phyloP scores from a whole-genome alignment of 2,113 vertebrate genomes.

The Grallaria varia region DNA sequence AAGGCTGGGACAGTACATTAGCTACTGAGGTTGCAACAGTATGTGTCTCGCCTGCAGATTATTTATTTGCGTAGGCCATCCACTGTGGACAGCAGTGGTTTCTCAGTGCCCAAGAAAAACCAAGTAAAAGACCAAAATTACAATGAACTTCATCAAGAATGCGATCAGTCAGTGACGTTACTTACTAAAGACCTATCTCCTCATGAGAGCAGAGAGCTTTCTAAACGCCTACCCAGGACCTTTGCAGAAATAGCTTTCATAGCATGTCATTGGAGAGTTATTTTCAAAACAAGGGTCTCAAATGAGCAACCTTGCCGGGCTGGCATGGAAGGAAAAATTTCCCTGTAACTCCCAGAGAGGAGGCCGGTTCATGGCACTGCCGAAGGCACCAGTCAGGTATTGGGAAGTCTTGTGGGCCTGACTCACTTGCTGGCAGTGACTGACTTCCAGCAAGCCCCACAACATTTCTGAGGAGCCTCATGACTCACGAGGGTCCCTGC shows the following conservation, averaged over 20 bases:
- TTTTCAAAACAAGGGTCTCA: background rate
- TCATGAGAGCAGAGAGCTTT: background rate
- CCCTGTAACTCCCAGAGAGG: background rate
- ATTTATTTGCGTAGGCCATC: background rate
- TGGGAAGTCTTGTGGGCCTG: background rate
- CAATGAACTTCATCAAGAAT: background rate
- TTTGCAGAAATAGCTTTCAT: background rate
- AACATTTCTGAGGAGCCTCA: background rate
- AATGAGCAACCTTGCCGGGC: background rate
- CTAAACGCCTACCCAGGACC: background rate
- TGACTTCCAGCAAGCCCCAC: background rate
- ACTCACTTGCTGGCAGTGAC: background rate
- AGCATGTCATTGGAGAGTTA: background rate
- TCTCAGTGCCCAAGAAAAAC: background rate
- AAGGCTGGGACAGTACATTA: background rate
- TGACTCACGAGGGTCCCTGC: background rate
- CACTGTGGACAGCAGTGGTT: background rate
- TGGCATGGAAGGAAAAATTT: fast-evolving
- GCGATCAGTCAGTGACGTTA: background rate
- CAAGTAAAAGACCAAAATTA: background rate
- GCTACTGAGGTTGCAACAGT: background rate
- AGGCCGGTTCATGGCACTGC: background rate
- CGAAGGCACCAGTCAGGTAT: background rate
- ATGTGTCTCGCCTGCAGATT: fast-evolving
- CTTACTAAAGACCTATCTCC: background rate